Evolutionary conservation across 2,113 vertebrate genomes (phyloP).

Genomic region (western clawed frog (Xenopus tropicalis)): UCB_Xtro_10.0 CM004448.2:45527501-45528000

Average conservation of each 20-base stretch:
- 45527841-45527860: background rate
- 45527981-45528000: background rate
- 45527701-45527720: slow-evolving; percentile 5
- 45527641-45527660: slow-evolving; percentile 38
- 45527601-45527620: slow-evolving; percentile 18
- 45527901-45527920: background rate
- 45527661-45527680: slow-evolving; percentile 35
- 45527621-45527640: slow-evolving; percentile 35
- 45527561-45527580: too few species aligned
- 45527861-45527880: background rate
- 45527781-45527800: background rate
- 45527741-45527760: slow-evolving; percentile 4
- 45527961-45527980: background rate
- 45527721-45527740: slow-evolving; percentile 18
- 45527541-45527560: too few species aligned
- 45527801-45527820: slow-evolving; percentile 1
- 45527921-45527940: background rate
- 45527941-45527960: background rate
- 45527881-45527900: background rate
- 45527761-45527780: background rate
- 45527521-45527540: too few species aligned
- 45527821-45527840: slow-evolving; percentile 3
- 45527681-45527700: slow-evolving; percentile 37
- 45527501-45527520: too few species aligned
- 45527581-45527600: too few species aligned